Conservation (phyloP, 2,888 invertebrate genomes). For the Noctua comes region DNA sequence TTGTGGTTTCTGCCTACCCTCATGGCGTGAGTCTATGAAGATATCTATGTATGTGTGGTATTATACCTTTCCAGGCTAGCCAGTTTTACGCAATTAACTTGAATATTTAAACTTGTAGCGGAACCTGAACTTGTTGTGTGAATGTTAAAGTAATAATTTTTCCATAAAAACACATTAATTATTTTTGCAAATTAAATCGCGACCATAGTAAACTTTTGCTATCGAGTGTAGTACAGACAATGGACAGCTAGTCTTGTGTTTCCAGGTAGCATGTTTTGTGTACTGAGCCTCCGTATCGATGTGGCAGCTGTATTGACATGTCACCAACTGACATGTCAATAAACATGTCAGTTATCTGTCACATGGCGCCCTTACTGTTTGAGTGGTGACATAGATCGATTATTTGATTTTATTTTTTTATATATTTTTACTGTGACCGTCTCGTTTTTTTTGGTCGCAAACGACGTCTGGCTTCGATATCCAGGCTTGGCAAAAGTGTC, state of each 20-base stretch:
- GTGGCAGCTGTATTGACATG: background rate
- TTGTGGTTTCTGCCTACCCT: no score
- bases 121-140: background rate
- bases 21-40: no score
- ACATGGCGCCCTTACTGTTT: background rate
- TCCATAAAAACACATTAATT: background rate
- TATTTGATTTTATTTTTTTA: background rate
- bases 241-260: background rate
- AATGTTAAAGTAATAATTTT: no score
- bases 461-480: no score
- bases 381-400: background rate
- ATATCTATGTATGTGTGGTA: no score
- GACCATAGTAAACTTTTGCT: background rate
- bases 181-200: background rate
- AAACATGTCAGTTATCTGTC: conserved; percentile 10
- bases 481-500: no score
- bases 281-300: background rate
- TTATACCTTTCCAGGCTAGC: no score
- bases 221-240: background rate
- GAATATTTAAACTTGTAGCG: background rate
- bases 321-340: background rate
- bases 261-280: background rate
- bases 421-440: background rate
- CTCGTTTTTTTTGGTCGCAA: no score
- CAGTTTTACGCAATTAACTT: no score